phyloP scores from a whole-genome alignment of 2,888 invertebrate species.

The Drosophila hamatofila region DNA sequence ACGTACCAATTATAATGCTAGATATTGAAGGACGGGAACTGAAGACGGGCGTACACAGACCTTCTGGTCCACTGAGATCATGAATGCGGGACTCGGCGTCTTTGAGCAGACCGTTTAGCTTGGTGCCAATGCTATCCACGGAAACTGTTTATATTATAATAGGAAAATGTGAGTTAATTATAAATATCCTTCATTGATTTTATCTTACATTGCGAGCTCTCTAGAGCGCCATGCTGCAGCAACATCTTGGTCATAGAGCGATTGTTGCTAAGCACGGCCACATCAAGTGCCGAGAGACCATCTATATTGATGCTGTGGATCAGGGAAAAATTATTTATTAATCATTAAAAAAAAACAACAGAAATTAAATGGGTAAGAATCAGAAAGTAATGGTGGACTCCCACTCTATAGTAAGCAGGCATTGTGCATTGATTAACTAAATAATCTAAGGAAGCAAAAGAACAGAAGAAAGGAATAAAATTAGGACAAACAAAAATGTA shows the following conservation, averaged over 20 bases:
- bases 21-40: slow-evolving; percentile 86
- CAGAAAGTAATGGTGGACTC: neutral
- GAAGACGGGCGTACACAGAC: slow-evolving; percentile 84
- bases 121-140: slow-evolving; percentile 90
- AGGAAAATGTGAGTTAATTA: neutral
- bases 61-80: slow-evolving; percentile 88
- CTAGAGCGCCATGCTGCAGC: slow-evolving; percentile 93
- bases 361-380: neutral
- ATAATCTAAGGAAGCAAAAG: neutral
- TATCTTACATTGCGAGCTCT: slow-evolving; percentile 91
- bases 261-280: slow-evolving; percentile 96
- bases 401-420: no score
- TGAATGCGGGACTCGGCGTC: slow-evolving; percentile 94
- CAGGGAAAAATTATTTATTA: neutral
- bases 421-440: neutral
- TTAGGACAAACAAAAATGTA: no score
- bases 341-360: neutral
- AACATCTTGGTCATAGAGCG: slow-evolving; percentile 95
- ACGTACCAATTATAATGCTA: slow-evolving; percentile 86
- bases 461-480: neutral
- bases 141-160: slow-evolving; percentile 64
- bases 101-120: slow-evolving; percentile 90
- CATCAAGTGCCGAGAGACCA: slow-evolving; percentile 95
- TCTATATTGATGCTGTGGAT: slow-evolving; percentile 92
- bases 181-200: neutral